Percentiles rank a stretch among this genome's conserved stretches.
These are phyloP conservation scores for Monodelphis domestica DNA, from an alignment of 2,797 vertebrate genomes.

Conservation along the genomic window DNA sequence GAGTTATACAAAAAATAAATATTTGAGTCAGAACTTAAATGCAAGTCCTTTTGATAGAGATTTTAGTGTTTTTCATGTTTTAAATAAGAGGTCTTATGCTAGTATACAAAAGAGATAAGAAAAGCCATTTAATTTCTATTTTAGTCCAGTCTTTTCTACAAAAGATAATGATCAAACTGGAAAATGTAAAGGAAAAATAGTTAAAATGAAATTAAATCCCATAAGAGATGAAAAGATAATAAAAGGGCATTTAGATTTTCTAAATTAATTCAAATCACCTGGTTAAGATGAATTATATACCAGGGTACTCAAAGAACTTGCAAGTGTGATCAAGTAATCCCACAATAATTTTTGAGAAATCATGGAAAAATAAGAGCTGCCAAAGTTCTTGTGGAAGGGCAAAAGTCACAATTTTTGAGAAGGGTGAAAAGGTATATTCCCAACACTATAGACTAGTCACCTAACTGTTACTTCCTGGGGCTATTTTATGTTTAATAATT, in stretches of 20 bases:
- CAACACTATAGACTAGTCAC: background rate
- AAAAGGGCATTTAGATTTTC: background rate
- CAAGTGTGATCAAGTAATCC: background rate
- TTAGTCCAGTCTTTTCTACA: background rate
- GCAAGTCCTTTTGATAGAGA: background rate
- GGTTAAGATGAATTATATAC: background rate
- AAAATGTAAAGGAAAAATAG: background rate
- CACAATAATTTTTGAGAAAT: background rate
- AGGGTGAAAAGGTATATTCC: background rate
- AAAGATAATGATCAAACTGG: background rate
- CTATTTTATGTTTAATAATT: background rate
- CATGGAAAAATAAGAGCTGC: background rate
- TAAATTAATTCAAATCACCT: background rate
- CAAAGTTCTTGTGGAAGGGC: background rate
- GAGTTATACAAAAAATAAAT: background rate
- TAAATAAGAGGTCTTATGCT: background rate
- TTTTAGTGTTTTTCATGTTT: background rate
- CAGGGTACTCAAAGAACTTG: background rate
- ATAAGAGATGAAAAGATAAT: background rate
- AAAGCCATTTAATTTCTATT: background rate
- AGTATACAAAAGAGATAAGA: background rate
- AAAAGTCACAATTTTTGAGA: background rate
- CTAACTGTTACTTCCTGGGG: background rate
- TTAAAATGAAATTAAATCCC: background rate
- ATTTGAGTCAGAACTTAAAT: background rate